phyloP scores from a whole-genome alignment of 2,888 invertebrate species.

The Leptinotarsa haldemani region DNA sequence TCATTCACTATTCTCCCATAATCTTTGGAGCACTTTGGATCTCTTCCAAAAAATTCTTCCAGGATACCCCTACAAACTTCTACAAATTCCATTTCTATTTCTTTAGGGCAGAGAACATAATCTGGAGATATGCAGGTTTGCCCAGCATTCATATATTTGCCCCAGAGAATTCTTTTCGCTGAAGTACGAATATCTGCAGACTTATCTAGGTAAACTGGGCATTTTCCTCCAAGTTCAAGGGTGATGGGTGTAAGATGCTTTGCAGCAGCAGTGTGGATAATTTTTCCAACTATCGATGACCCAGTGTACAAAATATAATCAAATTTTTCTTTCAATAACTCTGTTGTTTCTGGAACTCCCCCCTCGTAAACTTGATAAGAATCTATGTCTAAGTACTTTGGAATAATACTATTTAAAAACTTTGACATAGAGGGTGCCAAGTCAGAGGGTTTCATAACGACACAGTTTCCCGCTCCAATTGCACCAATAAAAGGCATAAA shows the following conservation, averaged over 20 bases:
- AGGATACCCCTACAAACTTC: constrained; percentile 75
- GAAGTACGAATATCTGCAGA: constrained; percentile 81
- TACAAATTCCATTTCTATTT: constrained; percentile 73
- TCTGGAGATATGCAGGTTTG: constrained; percentile 98
- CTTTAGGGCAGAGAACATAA: constrained; percentile 84
- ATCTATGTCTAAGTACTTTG: constrained; percentile 89
- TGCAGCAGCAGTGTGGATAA: constrained; percentile 78
- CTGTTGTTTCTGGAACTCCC: constrained; percentile 75
- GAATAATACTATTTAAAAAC: constrained; percentile 79
- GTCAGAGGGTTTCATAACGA: constrained; percentile 93
- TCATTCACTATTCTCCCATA: constrained; percentile 87
- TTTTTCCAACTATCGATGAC: constrained; percentile 74
- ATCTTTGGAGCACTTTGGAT: constrained; percentile 85
- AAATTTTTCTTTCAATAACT: constrained; percentile 75
- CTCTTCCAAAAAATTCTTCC: constrained; percentile 86
- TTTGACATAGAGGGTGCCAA: constrained; percentile 78
- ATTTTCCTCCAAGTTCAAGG: constrained; percentile 79
- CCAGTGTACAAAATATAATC: constrained; percentile 86
- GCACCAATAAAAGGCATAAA: constrained; percentile 84
- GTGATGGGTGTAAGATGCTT: constrained; percentile 80
- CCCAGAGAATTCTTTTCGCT: constrained; percentile 89
- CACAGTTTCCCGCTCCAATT: constrained; percentile 92
- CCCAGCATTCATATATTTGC: constrained; percentile 90
- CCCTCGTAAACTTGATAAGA: constrained; percentile 72
- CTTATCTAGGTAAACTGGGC: constrained; percentile 90